Evolutionary conservation across 2,888 invertebrate genomes (phyloP).

Genomic region (Chalcosyrphus nemorum): DNA sequence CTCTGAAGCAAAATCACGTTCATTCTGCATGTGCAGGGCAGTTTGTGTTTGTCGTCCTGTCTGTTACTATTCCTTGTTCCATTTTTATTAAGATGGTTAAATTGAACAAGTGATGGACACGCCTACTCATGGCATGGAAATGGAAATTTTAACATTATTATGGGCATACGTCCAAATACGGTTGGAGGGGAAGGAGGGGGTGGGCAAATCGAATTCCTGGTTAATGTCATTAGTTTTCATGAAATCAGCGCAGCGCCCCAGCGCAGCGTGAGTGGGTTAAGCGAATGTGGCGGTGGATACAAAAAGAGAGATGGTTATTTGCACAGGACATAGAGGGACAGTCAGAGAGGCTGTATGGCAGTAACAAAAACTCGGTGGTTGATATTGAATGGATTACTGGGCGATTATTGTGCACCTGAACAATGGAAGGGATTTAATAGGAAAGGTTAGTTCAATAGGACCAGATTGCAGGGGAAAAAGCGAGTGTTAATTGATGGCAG

Average conservation of each 20-base stretch:
- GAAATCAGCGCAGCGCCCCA: slow-evolving; percentile 31
- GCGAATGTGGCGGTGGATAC: neutral
- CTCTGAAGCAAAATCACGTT: slow-evolving; percentile 41
- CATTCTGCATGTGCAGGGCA: slow-evolving; percentile 9
- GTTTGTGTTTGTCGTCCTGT: neutral
- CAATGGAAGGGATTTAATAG: too few species aligned
- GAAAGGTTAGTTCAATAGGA: too few species aligned
- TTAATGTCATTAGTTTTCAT: slow-evolving; percentile 50
- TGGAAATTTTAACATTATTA: slow-evolving; percentile 54
- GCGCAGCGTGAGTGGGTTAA: neutral
- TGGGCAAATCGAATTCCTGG: slow-evolving; percentile 36
- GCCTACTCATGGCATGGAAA: slow-evolving; percentile 48
- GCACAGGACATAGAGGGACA: neutral
- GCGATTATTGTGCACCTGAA: too few species aligned
- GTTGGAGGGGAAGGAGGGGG: neutral
- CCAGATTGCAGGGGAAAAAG: too few species aligned
- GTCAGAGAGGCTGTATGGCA: neutral
- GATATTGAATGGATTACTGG: too few species aligned
- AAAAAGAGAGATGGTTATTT: too few species aligned
- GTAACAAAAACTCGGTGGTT: too few species aligned
- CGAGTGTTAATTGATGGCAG: too few species aligned
- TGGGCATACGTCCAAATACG: slow-evolving; percentile 19
- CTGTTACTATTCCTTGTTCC: neutral
- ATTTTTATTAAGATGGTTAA: slow-evolving; percentile 46
- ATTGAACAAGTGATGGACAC: slow-evolving; percentile 67